Base-by-base conservation (phyloP, 2,888 invertebrate genomes). In the Standfussiana lucernea region DNA sequence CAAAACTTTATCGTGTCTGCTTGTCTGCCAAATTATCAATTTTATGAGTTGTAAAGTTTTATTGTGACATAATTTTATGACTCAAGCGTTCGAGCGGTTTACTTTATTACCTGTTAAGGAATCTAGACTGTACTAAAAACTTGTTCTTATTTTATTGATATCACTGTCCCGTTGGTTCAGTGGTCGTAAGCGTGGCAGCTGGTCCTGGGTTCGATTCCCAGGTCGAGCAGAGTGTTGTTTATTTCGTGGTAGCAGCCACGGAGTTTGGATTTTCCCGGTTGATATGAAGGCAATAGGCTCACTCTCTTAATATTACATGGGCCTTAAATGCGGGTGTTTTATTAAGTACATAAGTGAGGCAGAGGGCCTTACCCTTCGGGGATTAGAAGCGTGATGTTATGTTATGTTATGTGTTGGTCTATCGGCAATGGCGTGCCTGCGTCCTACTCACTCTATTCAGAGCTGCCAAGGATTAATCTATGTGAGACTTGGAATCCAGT, bases 11-110 rank as follows among this genome's bases (percentile, higher is more conserved):
- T 67, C 61, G 42, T 64, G 35, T 70, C 42, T 50, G 73, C 62
- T 42, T 32, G 59, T 56, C 50, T 56, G 69, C 61, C 37, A 69
- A 76, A 75, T 61, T 28, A 73, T 64, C 11, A 28, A 62, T 50
- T 72, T 84, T 84, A 82, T 78, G 65, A 45, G 59, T 45, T 74
- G 56, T 83, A 68, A 59, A 79, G 10, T 72, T 80, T 76, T 40
- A 40, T 13, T 68, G 28, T 56, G 45, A 47, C 24, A 18, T 11
- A 66, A 67, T 80, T 79, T 68, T 68, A 56, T 64, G 18, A 0
- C 11, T 15, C 0, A 45, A 32, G 13, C 40, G 24, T 21, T 68
- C 7, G 15, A 64, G 24, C 13, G 1, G 11, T 75, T 80, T 50
- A 28, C 62, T 66, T 73, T 35, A 47, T 59, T n/a, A 37, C 15